Evolutionary conservation across 1,140 invertebrate species (phyloP).

Genomic region (Aporrectodea caliginosa): DNA sequence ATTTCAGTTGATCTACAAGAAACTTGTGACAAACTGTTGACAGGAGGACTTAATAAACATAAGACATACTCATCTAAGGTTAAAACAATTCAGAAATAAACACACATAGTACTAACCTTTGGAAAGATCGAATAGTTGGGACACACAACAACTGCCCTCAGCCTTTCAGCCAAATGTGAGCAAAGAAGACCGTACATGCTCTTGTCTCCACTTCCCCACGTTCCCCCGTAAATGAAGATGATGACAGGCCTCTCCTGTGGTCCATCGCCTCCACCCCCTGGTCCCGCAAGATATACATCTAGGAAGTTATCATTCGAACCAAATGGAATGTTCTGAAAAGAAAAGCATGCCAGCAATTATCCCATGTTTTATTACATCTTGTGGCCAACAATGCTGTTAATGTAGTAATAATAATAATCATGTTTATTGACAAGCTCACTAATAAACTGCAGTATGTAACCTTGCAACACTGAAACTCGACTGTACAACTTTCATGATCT

Average conservation of each 20-base stretch:
- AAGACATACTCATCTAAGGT: not conserved
- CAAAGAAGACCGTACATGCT: constrained; percentile 50
- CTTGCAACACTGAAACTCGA: too few species aligned
- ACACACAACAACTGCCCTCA: constrained; percentile 46
- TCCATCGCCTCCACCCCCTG: not conserved
- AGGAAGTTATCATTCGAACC: constrained; percentile 46
- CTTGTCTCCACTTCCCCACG: constrained; percentile 50
- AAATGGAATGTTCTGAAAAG: constrained; percentile 49
- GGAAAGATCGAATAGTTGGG: constrained; percentile 52
- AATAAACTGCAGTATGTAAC: too few species aligned
- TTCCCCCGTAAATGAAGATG: constrained; percentile 51
- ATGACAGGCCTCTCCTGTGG: constrained; percentile 40
- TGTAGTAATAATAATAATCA: too few species aligned
- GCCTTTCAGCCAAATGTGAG: constrained; percentile 42
- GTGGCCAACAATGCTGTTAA: too few species aligned
- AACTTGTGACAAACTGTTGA: too few species aligned
- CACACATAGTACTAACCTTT: constrained; percentile 39
- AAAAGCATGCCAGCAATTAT: too few species aligned
- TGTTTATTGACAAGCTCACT: too few species aligned
- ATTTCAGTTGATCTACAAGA: too few species aligned
- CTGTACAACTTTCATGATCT: too few species aligned
- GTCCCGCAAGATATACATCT: constrained; percentile 44
- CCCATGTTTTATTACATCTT: too few species aligned
- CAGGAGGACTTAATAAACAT: too few species aligned
- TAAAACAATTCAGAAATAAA: constrained; percentile 10